Conservation (phyloP, 2,797 vertebrate genomes). For the Alosa sapidissima region DNA sequence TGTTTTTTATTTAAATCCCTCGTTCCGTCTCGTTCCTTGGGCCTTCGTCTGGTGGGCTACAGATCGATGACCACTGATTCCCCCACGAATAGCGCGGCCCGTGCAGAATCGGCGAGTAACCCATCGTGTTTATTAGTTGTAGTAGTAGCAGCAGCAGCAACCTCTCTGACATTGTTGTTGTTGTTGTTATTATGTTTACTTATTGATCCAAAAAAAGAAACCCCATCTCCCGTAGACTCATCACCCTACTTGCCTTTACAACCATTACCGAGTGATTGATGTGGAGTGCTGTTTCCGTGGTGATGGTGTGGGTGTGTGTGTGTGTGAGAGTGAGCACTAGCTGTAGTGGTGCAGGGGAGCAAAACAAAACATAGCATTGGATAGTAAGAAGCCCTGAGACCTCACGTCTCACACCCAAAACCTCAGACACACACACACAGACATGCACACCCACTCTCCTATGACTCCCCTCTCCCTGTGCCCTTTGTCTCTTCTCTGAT, state of each 20-base stretch:
- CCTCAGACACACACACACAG: background rate
- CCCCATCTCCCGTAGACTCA: constrained; percentile 29
- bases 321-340: constrained; percentile 33
- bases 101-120: constrained; percentile 74
- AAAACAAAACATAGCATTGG: background rate
- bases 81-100: constrained; percentile 51
- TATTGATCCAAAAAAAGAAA: background rate
- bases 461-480: constrained; percentile 10
- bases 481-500: constrained; percentile 41
- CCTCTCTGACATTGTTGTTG: background rate
- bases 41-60: constrained; percentile 54
- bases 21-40: constrained; percentile 27
- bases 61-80: constrained; percentile 70
- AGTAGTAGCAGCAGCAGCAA: background rate
- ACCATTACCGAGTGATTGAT: constrained; percentile 47
- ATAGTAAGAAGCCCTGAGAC: background rate
- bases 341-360: background rate
- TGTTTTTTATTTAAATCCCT: constrained; percentile 16
- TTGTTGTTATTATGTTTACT: constrained; percentile 28
- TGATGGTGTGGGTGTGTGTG: constrained; percentile 51
- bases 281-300: constrained; percentile 53
- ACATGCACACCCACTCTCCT: background rate
- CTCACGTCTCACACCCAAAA: background rate
- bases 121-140: constrained; percentile 46
- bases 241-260: constrained; percentile 10